Evolutionary conservation across 2,888 invertebrate species (phyloP), one percentile per base, ranked within the genome.

Genomic region (Drosophila bunnanda): DNA sequence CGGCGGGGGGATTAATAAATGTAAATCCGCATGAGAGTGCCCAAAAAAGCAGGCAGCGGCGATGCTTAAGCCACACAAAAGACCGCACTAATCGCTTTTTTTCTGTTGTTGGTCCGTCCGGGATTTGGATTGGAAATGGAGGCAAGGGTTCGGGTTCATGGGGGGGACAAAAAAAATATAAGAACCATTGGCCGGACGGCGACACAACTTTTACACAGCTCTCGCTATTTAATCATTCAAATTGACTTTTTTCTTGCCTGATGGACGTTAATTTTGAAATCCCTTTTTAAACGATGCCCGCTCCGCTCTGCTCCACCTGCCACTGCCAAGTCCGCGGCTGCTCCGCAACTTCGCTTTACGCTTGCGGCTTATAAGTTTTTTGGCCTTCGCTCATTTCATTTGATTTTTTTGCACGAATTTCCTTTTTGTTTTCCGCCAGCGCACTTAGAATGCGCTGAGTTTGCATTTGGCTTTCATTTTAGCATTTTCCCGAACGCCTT

Each of bases 201-300:
- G 52, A 48, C 78, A 75, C 60, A 73, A 58, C 74, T 67, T 67
- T 59, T 54, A 52, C 67, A 70, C 77, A 75, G 85, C 75, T 77
- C 72, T 81, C 66, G 56, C 86, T 85, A 77, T 88, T 86, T 86
- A 86, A 85, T 86, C 83, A 85, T 86, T 85, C 77, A 86, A 88
- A 85, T 85, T 82, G 86, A 79, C 81, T 86, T 86, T 76, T 76
- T 78, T 86, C 70, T 74, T 73, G 61, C 60, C 76, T 77, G 80
- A 73, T 82, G 77, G 77, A 76, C 82, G 82, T 88, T 84, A 85
- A 85, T 84, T 84, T 87, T 77, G 55, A 88, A 84, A 85, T 82
- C 79, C 76, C 61, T 79, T 88, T 88, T 76, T 67, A 79, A 83
- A 75, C 78, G 68, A 65, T 61, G 56, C 69, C 56, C 25, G 13